Evolutionary conservation across 2,113 vertebrate species (phyloP).

Genomic region (Entelurus aequoreus): DNA sequence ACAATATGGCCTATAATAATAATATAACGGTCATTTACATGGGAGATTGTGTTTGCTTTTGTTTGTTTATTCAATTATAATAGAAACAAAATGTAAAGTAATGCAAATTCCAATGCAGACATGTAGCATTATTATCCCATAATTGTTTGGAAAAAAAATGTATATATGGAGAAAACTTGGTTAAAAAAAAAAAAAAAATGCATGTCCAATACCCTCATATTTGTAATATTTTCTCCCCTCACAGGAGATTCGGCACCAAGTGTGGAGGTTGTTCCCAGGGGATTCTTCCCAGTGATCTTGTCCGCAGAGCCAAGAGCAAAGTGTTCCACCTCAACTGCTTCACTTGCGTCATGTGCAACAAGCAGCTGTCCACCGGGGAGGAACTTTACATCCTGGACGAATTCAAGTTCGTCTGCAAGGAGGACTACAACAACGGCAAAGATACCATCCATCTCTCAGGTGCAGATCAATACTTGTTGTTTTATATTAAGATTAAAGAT

Average conservation of each 20-base stretch:
- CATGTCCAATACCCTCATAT: not conserved
- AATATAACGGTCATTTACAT: no score
- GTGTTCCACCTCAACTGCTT: slow-evolving; percentile 99
- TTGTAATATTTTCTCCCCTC: not conserved
- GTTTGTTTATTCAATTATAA: no score
- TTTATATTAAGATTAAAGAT: not conserved
- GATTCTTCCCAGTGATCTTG: slow-evolving; percentile 94
- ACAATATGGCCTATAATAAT: not conserved
- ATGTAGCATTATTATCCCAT: no score
- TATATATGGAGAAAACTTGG: no score
- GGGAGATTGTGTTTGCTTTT: no score
- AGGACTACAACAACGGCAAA: slow-evolving; percentile 93
- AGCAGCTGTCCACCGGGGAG: slow-evolving; percentile 97
- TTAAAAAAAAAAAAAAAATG: no score
- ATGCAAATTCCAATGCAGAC: no score
- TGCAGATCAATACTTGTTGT: slow-evolving; percentile 21
- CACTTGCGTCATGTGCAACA: slow-evolving; percentile 98
- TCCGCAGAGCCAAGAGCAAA: slow-evolving; percentile 92
- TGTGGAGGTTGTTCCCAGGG: slow-evolving; percentile 93
- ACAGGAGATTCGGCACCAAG: slow-evolving; percentile 96
- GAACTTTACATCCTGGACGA: slow-evolving; percentile 97
- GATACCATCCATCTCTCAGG: slow-evolving; percentile 85
- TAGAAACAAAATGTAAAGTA: no score
- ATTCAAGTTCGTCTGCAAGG: slow-evolving; percentile 97
- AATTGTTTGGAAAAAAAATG: no score